A percentile compares a stretch with the other conserved stretches of the same genome.
Evolutionary conservation across 92 coral and sea anemone species (phyloP).

Genomic region (Scolanthus callimorphus): DNA sequence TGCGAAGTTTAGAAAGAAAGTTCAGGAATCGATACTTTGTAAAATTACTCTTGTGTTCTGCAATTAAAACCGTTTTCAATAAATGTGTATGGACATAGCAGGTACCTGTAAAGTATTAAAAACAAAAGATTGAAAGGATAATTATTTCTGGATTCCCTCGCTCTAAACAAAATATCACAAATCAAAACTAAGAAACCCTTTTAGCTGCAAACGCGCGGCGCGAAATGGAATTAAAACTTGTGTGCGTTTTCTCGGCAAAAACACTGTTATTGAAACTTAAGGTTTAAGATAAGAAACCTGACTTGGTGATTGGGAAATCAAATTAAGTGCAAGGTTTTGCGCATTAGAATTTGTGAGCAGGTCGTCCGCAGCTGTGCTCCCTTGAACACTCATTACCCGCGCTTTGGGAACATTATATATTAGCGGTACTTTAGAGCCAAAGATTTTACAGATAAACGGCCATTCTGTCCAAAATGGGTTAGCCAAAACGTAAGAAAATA

Average conservation of each 20-base stretch:
- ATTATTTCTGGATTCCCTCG: no score
- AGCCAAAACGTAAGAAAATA: conserved; percentile 7
- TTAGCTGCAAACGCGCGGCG: no score
- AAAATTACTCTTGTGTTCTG: no score
- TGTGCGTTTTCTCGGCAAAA: conserved; percentile 3
- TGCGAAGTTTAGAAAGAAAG: no score
- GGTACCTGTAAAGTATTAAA: conserved; percentile 19
- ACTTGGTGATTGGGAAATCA: conserved; percentile 13
- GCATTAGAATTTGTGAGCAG: conserved; percentile 13
- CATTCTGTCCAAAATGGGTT: not conserved
- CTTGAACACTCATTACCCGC: not conserved
- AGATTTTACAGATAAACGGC: conserved; percentile 12
- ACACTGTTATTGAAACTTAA: not conserved
- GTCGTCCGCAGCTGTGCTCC: conserved; percentile 12
- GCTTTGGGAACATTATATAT: conserved; percentile 23
- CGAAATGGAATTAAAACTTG: no score
- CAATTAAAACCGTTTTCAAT: conserved; percentile 7
- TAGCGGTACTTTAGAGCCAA: conserved; percentile 22
- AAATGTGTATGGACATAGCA: conserved; percentile 14
- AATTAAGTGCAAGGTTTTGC: conserved; percentile 9
- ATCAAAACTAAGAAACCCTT: no score
- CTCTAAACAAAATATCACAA: no score
- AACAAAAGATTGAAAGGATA: conserved; percentile 25
- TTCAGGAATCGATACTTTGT: no score
- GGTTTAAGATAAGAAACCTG: conserved; percentile 11